These are phyloP conservation scores for Eristalis tenax DNA, from an alignment of 2,888 invertebrate species.

Conservation along the genomic window DNA sequence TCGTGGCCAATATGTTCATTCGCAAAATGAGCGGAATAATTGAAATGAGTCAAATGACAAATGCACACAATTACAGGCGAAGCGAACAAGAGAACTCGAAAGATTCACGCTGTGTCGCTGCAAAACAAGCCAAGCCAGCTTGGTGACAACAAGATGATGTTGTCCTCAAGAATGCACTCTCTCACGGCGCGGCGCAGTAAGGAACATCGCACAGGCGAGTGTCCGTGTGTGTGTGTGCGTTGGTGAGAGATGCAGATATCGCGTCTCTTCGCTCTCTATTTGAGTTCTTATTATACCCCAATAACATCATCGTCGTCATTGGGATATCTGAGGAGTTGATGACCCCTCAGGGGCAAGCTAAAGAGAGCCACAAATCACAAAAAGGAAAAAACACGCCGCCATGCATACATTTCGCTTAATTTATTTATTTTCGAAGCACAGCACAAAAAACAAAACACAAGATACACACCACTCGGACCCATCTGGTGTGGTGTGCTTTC, in stretches of 20 bases:
- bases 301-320: slow-evolving; percentile 58
- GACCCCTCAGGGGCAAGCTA: slow-evolving; percentile 64
- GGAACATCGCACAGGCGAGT: background rate
- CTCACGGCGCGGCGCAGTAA: slow-evolving; percentile 4
- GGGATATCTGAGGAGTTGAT: slow-evolving; percentile 61
- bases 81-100: background rate
- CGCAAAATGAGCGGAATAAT: slow-evolving; percentile 3
- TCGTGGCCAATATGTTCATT: background rate
- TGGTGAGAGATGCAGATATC: slow-evolving; percentile 16
- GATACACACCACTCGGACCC: slow-evolving; percentile 1
- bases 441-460: background rate
- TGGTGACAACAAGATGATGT: background rate
- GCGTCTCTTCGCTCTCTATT: slow-evolving; percentile 21
- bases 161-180: slow-evolving; percentile 27
- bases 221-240: background rate
- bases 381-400: slow-evolving; percentile 10
- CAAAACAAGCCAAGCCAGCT: background rate
- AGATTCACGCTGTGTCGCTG: no score
- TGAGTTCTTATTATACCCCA: slow-evolving; percentile 56
- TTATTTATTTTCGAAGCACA: background rate
- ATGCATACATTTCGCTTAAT: slow-evolving; percentile 21
- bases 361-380: slow-evolving; percentile 9
- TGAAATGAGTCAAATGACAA: slow-evolving; percentile 49
- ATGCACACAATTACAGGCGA: background rate
- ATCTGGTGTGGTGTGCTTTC: background rate